Evolutionary conservation across 2,113 vertebrate genomes (phyloP).

Genomic region (Phalacrocorax brasilianus): DNA sequence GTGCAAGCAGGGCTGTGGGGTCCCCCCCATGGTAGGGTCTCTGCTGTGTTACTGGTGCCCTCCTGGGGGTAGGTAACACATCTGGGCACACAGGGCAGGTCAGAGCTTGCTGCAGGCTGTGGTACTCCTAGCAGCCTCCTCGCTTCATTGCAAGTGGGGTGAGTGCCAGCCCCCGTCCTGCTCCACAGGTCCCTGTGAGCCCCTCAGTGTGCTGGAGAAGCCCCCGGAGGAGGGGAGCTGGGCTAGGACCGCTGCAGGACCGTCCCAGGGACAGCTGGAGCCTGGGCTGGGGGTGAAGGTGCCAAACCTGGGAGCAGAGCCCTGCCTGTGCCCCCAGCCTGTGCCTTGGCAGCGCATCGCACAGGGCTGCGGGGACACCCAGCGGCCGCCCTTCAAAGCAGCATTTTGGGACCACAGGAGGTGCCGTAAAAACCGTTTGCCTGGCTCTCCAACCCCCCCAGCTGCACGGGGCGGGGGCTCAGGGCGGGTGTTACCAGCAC

Average conservation of each 20-base stretch:
- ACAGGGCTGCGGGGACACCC: not conserved
- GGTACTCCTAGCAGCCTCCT: not conserved
- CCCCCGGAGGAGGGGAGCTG: not conserved
- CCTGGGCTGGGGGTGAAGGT: not conserved
- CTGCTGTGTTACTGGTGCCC: not conserved
- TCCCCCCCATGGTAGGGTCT: rapidly evolving
- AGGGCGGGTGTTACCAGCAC: not conserved
- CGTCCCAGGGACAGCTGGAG: not conserved
- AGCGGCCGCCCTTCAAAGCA: not conserved
- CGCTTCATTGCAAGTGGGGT: not conserved
- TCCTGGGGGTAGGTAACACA: not conserved
- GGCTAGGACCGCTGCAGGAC: not conserved
- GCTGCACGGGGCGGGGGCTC: not conserved
- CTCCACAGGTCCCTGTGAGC: not conserved
- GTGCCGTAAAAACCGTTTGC: not conserved
- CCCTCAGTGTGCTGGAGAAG: not conserved
- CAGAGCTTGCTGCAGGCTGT: not conserved
- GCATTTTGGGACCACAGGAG: not conserved
- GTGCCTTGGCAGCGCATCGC: rapidly evolving
- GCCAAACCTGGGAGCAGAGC: not conserved
- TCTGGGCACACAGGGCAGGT: no score
- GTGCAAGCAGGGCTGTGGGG: not conserved
- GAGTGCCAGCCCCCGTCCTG: not conserved
- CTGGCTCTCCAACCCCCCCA: rapidly evolving
- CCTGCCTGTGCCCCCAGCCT: not conserved